Evolutionary conservation across 2,888 invertebrate genomes (phyloP), one percentile per base, ranked within the genome.

Genomic region (Leptinotarsa haldemani): DNA sequence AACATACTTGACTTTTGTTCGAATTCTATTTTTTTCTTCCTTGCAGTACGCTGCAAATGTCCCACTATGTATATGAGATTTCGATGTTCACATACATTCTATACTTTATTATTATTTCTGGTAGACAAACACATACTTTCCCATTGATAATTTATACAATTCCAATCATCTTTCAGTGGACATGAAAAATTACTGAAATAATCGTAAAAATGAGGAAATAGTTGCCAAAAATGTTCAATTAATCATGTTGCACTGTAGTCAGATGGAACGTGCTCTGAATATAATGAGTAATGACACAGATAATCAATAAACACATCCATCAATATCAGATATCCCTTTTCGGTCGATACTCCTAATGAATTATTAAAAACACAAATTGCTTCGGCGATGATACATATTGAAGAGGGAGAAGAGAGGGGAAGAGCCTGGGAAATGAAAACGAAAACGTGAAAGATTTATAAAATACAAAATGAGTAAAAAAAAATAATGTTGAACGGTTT

Each of bases 241-340:
- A 68, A 71, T 74, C 74, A 71, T 74, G 40, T 68, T 16, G 50
- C 25, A 68, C 30, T 30, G 18, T 68, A 58, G 71, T 71, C 67
- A 67, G 58, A 65, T 52, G 4, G 48, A 65, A 71, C 74, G 71
- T 71, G 71, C 68, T 69, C 65, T 18, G 74, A 50, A 67, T 46
- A n/a, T 61, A 70, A 61, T 70, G 65, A 46, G 66, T 66, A 65
- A 67, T 65, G 71, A 74, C 64, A 74, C 13, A 67, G 56, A 65
- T 64, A 68, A 74, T 71, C 71, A 65, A 74, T 74, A 68, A 69
- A 74, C 40, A 64, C 30, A 67, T 70, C 65, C 64, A 74, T 74
- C 71, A 74, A 16, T 61, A 71, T 58, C 56, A 65, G 47, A 20
- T 18, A 22, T 46, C 18, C 65, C 65, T 16, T 70, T 56, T 65